phyloP scores from a whole-genome alignment of 2,113 vertebrate species.

The Lipotes vexillifer region DNA sequence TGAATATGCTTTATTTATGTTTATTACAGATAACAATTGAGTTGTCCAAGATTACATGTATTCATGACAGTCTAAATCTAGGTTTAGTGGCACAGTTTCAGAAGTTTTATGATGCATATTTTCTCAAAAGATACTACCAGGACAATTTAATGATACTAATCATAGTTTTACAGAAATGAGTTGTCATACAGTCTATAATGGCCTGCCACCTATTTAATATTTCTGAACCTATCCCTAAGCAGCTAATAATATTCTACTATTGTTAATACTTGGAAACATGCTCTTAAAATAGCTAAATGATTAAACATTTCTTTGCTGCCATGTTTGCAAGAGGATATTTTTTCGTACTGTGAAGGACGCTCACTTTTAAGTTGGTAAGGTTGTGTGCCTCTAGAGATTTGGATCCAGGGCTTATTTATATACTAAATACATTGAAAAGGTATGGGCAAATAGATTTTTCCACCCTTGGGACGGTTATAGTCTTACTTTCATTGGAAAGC shows the following conservation, averaged over 20 bases:
- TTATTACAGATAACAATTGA: slow-evolving; percentile 5
- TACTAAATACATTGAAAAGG: not conserved
- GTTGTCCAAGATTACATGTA: not conserved
- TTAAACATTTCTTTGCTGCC: not conserved
- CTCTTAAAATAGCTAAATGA: not conserved
- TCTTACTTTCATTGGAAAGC: not conserved
- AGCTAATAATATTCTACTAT: not conserved
- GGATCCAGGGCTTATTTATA: not conserved
- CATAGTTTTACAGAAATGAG: not conserved
- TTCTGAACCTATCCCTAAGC: not conserved
- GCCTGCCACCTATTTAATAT: not conserved
- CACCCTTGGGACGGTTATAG: not conserved
- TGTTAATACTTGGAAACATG: not conserved
- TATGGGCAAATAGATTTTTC: not conserved
- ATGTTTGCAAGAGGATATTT: not conserved
- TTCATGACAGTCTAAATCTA: not conserved
- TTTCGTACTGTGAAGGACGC: not conserved
- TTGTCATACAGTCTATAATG: not conserved
- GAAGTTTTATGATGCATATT: not conserved
- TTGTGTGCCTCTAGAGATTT: not conserved
- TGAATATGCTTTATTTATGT: not conserved
- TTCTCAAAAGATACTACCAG: not conserved
- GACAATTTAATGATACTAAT: not conserved
- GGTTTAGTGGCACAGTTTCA: not conserved
- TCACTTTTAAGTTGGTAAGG: not conserved